These are phyloP conservation scores for Cyphomyrus plagiostoma DNA, from an alignment of 2,113 vertebrate species.

Conservation along the genomic window DNA sequence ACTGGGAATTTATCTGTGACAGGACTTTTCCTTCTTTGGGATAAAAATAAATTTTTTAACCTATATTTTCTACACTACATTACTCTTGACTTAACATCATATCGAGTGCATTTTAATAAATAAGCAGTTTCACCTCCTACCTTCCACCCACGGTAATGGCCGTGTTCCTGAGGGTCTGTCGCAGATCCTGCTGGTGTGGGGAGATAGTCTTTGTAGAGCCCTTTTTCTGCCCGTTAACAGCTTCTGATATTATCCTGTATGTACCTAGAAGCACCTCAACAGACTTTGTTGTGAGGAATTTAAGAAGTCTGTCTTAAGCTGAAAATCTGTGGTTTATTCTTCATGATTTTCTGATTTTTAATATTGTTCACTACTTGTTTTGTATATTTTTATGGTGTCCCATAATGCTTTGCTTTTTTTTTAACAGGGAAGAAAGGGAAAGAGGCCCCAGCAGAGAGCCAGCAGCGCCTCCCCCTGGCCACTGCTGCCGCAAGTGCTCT, in stretches of 20 bases:
- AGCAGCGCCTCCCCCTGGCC: conserved; percentile 54
- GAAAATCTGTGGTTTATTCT: conserved; percentile 37
- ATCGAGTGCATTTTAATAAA: background rate
- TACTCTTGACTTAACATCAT: background rate
- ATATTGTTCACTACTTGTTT: background rate
- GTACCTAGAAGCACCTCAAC: conserved; percentile 40
- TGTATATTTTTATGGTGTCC: conserved; percentile 58
- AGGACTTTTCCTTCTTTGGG: conserved; percentile 10
- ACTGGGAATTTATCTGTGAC: background rate
- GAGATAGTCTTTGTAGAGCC: background rate
- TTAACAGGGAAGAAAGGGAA: conserved; percentile 81
- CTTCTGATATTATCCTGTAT: background rate
- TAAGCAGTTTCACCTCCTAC: background rate
- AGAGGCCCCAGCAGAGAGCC: conserved; percentile 74
- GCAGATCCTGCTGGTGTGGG: background rate
- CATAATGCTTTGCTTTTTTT: conserved; percentile 84
- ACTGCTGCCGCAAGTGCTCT: conserved; percentile 35
- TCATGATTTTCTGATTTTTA: conserved; percentile 36
- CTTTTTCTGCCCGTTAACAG: background rate
- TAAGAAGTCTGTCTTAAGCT: background rate
- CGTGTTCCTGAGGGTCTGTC: background rate
- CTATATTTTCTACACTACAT: background rate
- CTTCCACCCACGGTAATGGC: background rate
- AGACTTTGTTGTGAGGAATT: conserved; percentile 58
- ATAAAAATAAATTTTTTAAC: background rate